phyloP scores from a whole-genome alignment of 2,888 invertebrate genomes.

The Amitus sp. region DNA sequence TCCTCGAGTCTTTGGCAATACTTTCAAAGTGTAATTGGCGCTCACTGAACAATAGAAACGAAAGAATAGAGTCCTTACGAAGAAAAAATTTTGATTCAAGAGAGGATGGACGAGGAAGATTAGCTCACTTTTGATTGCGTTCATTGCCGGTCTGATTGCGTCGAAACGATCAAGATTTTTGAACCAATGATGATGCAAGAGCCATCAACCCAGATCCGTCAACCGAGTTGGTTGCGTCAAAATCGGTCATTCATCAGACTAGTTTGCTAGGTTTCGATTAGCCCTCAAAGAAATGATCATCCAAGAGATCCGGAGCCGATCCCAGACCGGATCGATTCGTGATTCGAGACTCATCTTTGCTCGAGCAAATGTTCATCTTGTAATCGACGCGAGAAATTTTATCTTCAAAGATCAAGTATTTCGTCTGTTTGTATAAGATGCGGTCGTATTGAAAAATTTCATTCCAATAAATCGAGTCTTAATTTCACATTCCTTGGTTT shows the following conservation, averaged over 20 bases:
- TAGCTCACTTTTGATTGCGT: not conserved
- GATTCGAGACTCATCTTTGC: constrained; percentile 53
- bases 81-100: no score
- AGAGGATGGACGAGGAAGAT: no score
- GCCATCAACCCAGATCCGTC: constrained; percentile 45
- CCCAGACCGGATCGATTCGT: constrained; percentile 38
- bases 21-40: no score
- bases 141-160: not conserved
- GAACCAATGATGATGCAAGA: not conserved
- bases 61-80: no score
- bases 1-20: no score
- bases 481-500: no score
- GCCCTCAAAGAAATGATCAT: constrained; percentile 20
- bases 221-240: constrained; percentile 13
- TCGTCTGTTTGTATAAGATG: no score
- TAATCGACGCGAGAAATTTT: constrained; percentile 50
- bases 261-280: constrained; percentile 12
- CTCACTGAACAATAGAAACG: no score
- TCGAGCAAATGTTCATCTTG: constrained; percentile 46
- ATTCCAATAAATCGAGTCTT: no score
- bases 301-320: constrained; percentile 11
- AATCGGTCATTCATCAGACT: constrained; percentile 51
- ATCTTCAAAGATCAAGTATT: not conserved
- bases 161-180: not conserved
- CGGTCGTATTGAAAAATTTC: no score